Evolutionary conservation across 1,140 invertebrate species (phyloP).

Genomic region (Drosophila novamexicana): DNA sequence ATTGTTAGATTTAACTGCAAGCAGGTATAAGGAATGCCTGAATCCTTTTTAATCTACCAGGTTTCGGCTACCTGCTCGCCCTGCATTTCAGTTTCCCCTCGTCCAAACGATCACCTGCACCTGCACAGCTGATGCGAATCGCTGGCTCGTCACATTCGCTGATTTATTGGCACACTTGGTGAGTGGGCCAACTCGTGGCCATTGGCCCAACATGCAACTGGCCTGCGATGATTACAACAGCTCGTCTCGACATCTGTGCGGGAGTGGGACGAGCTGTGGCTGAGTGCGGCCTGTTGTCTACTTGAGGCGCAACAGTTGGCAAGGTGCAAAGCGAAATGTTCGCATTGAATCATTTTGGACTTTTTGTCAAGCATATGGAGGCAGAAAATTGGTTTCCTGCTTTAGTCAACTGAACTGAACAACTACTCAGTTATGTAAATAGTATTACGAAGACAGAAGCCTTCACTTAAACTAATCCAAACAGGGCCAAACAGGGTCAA

Average conservation of each 20-base stretch:
- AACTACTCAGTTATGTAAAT: constrained; percentile 3
- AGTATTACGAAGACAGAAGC: neutral
- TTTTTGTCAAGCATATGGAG: neutral
- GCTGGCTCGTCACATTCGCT: constrained; percentile 60
- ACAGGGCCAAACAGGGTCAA: neutral
- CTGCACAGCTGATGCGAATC: neutral
- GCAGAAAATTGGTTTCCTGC: constrained; percentile 1
- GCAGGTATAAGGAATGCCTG: neutral
- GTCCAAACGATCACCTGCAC: neutral
- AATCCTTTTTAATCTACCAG: neutral
- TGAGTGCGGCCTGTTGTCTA: neutral
- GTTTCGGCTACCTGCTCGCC: neutral
- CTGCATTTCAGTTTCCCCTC: neutral
- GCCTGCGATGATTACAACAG: constrained; percentile 23
- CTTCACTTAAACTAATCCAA: neutral
- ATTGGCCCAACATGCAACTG: constrained; percentile 15
- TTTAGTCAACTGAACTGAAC: neutral
- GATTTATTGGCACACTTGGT: constrained; percentile 75
- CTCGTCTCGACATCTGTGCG: constrained; percentile 5
- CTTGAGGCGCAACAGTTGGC: constrained; percentile 12
- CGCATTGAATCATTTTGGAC: neutral
- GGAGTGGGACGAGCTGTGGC: neutral
- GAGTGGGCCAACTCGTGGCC: constrained; percentile 60
- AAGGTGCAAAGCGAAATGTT: constrained; percentile 7
- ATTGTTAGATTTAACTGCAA: neutral